Evolutionary conservation across 2,797 vertebrate species (phyloP).

Genomic region (Paratrypauchen microcephalus): DNA sequence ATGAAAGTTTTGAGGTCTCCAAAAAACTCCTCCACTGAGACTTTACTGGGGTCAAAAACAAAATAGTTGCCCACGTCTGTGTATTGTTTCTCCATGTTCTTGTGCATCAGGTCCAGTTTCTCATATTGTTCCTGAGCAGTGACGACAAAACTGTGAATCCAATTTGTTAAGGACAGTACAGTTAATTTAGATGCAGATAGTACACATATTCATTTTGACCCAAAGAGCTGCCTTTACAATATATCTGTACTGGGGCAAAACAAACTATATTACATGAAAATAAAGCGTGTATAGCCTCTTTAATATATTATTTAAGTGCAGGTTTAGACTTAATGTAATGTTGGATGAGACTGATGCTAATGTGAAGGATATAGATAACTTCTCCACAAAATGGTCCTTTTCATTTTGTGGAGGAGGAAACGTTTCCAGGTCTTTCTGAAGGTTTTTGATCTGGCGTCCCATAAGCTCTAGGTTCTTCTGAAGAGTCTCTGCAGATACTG

Average conservation of each 20-base stretch:
- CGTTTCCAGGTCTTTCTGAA: constrained; percentile 79
- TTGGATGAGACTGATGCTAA: not conserved
- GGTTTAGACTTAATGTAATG: not conserved
- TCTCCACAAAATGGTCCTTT: constrained; percentile 81
- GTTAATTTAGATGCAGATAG: not conserved
- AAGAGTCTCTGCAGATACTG: constrained; percentile 84
- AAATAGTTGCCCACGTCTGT: constrained; percentile 78
- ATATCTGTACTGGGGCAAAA: no score
- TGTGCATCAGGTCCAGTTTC: constrained; percentile 83
- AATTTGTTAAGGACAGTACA: constrained; percentile 70
- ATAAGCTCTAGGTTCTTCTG: constrained; percentile 86
- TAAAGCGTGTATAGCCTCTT: no score
- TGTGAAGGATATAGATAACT: constrained; percentile 84
- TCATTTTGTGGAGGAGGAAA: constrained; percentile 81
- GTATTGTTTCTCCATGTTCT: constrained; percentile 86
- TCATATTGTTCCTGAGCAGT: constrained; percentile 79
- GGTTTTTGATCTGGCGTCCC: constrained; percentile 79
- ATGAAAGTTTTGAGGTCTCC: constrained; percentile 85
- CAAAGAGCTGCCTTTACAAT: no score
- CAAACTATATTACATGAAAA: no score
- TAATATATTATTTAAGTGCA: not conserved
- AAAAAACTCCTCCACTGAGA: constrained; percentile 83
- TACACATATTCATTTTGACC: no score
- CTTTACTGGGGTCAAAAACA: constrained; percentile 83
- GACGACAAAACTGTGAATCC: constrained; percentile 79